Evolutionary conservation across 1,140 invertebrate genomes (phyloP), one percentile per base, ranked within the genome.

Genomic region (Thrips palmi): DNA sequence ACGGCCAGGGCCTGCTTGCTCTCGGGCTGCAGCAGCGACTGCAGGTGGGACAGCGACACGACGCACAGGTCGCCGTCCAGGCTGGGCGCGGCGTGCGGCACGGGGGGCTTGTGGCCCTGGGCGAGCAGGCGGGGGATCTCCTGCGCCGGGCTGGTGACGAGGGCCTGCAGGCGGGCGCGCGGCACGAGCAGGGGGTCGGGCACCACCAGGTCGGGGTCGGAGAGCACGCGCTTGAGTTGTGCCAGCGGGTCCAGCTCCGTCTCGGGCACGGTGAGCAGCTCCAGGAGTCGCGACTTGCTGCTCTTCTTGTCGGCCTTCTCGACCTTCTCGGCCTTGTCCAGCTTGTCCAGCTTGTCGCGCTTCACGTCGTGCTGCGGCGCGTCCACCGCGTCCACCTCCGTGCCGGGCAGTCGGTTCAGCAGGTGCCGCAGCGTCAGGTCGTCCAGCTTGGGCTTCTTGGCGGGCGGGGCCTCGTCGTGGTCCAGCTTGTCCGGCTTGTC

Each of bases 101-200:
- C 12, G 70, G 68, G 28, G 79, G 64, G 0, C 71, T 20, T 34
- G 33, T 25, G 19, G 18, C n/a, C 12, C 10, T 4, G 15, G 18
- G 71, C 62, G 4, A 84, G 49, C 23, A 85, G 56, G 37, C 71
- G 63, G 0, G 79, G 77, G 37, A 85, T 83, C 61, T 84, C 79
- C 27, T 59, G 68, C 0, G 67, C 74, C 1, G 81, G 81, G 1
- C 70, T 65, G 1, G 70, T 67, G n/a, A 82, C 56, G 11, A 85
- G 67, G 6, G 65, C 62, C 12, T 73, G 70, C 21, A 84, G 53
- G 45, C 70, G 67, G 49, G 79, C 69, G 50, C 78, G 73, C 17
- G 81, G 81, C 29, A 85, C 71, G 34, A 84, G 52, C 37, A 85
- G 58, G 8, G 79, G 79, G 65, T 85, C 80, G 8, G 80, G 79